phyloP scores from a whole-genome alignment of 92 coral and sea anemone species.

The Epizoanthus stellaris region DNA sequence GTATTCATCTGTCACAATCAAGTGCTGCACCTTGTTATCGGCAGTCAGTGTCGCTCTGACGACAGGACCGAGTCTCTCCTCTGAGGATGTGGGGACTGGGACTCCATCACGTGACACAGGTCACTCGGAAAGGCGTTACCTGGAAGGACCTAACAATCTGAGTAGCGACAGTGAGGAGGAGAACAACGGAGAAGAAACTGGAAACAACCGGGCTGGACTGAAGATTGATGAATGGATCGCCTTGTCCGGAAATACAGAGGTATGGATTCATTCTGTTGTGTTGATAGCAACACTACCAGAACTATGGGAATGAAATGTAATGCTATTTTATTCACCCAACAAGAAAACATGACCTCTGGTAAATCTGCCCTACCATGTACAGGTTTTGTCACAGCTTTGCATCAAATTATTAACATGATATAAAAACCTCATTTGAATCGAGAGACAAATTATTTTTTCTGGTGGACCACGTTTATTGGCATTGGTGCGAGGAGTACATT shows the following conservation, averaged over 20 bases:
- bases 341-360: no score
- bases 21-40: constrained; percentile 90
- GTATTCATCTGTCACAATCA: constrained; percentile 87
- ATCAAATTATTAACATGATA: no score
- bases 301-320: no score
- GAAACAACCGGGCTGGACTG: constrained; percentile 71
- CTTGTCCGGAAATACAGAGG: constrained; percentile 85
- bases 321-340: no score
- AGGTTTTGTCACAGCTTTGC: no score
- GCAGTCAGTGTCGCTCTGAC: constrained; percentile 84
- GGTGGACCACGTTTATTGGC: not conserved
- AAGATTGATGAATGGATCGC: constrained; percentile 92
- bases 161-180: constrained; percentile 98
- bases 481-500: not conserved
- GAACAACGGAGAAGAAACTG: constrained; percentile 71
- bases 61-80: constrained; percentile 93
- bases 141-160: constrained; percentile 74
- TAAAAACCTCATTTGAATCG: no score
- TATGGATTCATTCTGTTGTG: not conserved
- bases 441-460: no score
- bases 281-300: no score
- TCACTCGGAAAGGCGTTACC: constrained; percentile 71
- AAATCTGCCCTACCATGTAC: no score
- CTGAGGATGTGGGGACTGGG: constrained; percentile 88
- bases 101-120: constrained; percentile 73